Base-by-base conservation (phyloP, 2,797 vertebrate genomes). In the Crocidura indochinensis region DNA sequence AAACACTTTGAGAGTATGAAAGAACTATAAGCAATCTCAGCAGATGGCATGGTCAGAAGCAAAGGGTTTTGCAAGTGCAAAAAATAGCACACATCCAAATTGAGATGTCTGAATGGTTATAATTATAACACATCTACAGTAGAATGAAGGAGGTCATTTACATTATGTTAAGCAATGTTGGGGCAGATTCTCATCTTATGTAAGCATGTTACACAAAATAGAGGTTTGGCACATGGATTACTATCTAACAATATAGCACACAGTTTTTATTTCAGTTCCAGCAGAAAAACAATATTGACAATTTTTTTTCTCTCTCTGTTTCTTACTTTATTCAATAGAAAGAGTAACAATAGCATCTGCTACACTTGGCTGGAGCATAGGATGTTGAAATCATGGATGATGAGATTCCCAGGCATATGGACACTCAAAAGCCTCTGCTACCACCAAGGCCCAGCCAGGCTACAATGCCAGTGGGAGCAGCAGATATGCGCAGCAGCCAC, bases 321-420 rank as follows among this genome's bases (percentile, higher is more conserved):
- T 84, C 88, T 90, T n/a, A 87, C 53, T 95, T 74, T 88, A 96
- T 90, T 90, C 89, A 84, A 91, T 67, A 93, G 95, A 92, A 82
- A 75, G 72, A 79, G 91, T 87, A 88, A 89, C 95, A 96, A 91
- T 76, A 94, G 90, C 92, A 96, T 94, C 95, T 95, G 95, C 91
- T 94, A 74, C 56, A 90, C 62, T 94, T 95, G 95, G 88, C 94
- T 93, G 84, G 91, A 77, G 76, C 38, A 78, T 92, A 47, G 51
- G 73, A 94, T 73, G 79, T 95, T 91, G 91, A 93, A 91, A 96
- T 83, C 87, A 85, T 67, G 69, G 73, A 49, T 83, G 84, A 93
- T 78, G 89, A 86, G 93, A 85, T 68, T 93, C 84, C 73, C 20
- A 95, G 91, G 92, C 94, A 92, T 76, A 91, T 14, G 93, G 77